Evolutionary conservation across 1,140 invertebrate species (phyloP).

Genomic region (Rhysida immarginata): DNA sequence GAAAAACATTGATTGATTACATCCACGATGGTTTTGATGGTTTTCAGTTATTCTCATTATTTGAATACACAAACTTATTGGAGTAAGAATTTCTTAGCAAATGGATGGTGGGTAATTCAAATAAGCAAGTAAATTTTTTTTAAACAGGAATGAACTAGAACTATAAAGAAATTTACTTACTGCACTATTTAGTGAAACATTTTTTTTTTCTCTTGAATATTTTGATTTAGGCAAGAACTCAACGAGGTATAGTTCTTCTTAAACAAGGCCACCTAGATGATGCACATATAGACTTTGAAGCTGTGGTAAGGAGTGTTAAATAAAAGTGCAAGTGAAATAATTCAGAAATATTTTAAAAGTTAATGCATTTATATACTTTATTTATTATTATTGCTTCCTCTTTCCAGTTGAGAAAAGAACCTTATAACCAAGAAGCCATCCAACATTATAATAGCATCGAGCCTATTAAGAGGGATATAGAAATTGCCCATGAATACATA

Average conservation of each 20-base stretch:
- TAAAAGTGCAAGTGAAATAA: too few relatives aligned
- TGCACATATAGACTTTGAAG: conserved; percentile 64
- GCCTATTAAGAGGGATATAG: conserved; percentile 46
- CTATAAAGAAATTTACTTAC: too few relatives aligned
- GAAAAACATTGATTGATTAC: too few relatives aligned
- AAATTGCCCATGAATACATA: conserved; percentile 48
- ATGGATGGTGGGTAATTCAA: too few relatives aligned
- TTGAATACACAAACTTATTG: too few relatives aligned
- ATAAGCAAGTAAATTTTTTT: too few relatives aligned
- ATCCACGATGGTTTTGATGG: too few relatives aligned
- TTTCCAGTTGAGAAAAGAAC: conserved; percentile 52
- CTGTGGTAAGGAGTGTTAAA: conserved; percentile 79
- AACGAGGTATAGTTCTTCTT: conserved; percentile 70
- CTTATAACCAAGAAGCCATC: conserved; percentile 57
- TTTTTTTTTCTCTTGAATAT: too few relatives aligned
- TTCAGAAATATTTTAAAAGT: conserved; percentile 1
- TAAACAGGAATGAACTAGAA: too few relatives aligned
- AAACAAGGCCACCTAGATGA: conserved; percentile 73
- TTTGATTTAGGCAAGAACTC: conserved; percentile 66
- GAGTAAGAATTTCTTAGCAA: too few relatives aligned
- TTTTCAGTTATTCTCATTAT: too few relatives aligned
- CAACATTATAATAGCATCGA: conserved; percentile 46
- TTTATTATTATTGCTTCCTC: background rate
- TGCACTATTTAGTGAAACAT: too few relatives aligned
- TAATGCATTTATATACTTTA: background rate